Evolutionary conservation across 1,140 invertebrate genomes (phyloP).

Genomic region (Drosophila takahashii): DNA sequence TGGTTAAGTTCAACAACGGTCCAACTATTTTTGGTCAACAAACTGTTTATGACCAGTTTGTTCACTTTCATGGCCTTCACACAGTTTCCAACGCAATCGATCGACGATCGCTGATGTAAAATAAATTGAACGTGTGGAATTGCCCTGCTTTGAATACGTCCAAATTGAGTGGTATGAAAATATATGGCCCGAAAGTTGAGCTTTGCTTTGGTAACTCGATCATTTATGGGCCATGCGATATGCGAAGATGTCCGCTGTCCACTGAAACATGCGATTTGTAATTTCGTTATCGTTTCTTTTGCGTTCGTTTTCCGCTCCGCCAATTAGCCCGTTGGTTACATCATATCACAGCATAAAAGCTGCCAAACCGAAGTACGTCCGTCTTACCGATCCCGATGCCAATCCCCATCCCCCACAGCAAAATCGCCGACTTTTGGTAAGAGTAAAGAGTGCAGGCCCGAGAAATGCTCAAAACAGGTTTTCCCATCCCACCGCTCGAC

Average conservation of each 20-base stretch:
- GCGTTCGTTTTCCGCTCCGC: constrained; percentile 69
- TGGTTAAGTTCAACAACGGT: constrained; percentile 11
- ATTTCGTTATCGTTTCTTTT: constrained; percentile 57
- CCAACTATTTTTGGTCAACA: constrained; percentile 72
- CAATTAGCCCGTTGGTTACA: constrained; percentile 74
- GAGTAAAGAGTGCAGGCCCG: constrained; percentile 29
- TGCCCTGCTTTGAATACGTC: constrained; percentile 68
- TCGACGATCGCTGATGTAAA: constrained; percentile 3
- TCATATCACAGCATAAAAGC: constrained; percentile 70
- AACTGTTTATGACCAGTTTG: constrained; percentile 77
- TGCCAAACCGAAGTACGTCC: constrained; percentile 56
- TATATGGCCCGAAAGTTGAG: constrained; percentile 11
- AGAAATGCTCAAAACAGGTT: constrained; percentile 63
- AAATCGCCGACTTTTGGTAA: constrained; percentile 27
- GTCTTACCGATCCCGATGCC: constrained; percentile 11
- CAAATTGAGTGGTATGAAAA: constrained; percentile 20
- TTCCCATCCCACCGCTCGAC: constrained; percentile 23
- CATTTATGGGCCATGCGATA: constrained; percentile 44
- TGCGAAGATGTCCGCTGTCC: constrained; percentile 25
- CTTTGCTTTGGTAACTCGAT: constrained; percentile 55
- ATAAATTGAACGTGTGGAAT: constrained; percentile 64
- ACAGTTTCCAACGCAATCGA: constrained; percentile 68
- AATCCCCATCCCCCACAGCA: background rate
- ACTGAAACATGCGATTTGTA: constrained; percentile 65
- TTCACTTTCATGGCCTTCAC: constrained; percentile 83